These are phyloP conservation scores for Macquaria ambigua DNA, from an alignment of 2,113 vertebrate species.

Conservation along the genomic window DNA sequence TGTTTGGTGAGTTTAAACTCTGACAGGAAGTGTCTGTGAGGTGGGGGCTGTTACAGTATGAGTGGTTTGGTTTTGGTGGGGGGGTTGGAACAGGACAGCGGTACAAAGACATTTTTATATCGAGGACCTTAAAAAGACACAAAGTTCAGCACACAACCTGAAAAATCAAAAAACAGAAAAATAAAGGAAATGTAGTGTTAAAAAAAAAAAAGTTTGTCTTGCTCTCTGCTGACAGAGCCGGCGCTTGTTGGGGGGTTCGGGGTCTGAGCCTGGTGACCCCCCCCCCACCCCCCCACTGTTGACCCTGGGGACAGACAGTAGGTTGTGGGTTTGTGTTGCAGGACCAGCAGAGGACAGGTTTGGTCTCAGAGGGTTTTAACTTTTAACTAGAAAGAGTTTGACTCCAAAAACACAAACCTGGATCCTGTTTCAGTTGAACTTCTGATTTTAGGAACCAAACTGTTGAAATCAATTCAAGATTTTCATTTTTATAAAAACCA, in stretches of 20 bases:
- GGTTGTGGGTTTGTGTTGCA: conserved; percentile 14
- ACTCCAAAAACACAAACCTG: neutral
- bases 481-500: too few relatives aligned
- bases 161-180: conserved; percentile 52
- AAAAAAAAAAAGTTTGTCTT: conserved; percentile 29
- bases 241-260: neutral
- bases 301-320: conserved; percentile 26
- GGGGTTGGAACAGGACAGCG: conserved; percentile 15
- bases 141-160: conserved; percentile 73
- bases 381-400: neutral
- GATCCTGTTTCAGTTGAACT: neutral
- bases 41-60: neutral
- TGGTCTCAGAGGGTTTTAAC: conserved; percentile 31
- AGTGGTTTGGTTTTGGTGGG: neutral
- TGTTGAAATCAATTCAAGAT: neutral
- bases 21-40: too few relatives aligned
- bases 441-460: neutral
- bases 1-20: neutral
- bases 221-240: conserved; percentile 16
- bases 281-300: neutral
- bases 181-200: conserved; percentile 75
- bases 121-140: conserved; percentile 72
- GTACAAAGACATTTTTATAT: conserved; percentile 63
- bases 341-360: conserved; percentile 33
- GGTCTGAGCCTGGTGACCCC: neutral